Evolutionary conservation across 2,113 vertebrate species (phyloP).

Genomic region (Kryptolebias marmoratus): DNA sequence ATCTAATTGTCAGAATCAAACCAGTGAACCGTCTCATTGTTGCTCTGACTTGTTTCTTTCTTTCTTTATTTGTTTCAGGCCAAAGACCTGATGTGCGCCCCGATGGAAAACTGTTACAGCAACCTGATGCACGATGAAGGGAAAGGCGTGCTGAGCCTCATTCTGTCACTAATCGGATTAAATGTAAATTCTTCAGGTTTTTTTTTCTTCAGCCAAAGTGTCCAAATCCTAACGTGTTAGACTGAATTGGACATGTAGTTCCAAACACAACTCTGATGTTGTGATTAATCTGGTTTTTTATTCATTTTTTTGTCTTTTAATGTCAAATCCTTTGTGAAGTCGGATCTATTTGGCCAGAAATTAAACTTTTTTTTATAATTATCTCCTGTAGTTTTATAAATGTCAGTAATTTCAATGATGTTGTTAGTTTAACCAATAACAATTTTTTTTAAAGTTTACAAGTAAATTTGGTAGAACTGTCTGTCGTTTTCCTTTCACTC

Average conservation of each 20-base stretch:
- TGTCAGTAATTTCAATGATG: too few relatives aligned
- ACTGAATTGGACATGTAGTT: neutral
- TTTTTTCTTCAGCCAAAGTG: neutral
- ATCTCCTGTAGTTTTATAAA: too few relatives aligned
- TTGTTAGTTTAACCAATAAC: too few relatives aligned
- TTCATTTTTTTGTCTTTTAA: neutral
- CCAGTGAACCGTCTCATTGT: neutral
- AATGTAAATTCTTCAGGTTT: conserved; percentile 78
- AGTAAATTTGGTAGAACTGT: neutral
- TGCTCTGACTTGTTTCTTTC: neutral
- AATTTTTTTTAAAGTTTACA: too few relatives aligned
- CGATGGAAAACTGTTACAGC: conserved; percentile 91
- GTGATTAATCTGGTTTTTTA: neutral
- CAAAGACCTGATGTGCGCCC: conserved; percentile 83
- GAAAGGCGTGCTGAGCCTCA: conserved; percentile 85
- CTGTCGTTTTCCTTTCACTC: neutral
- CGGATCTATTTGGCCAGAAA: too few relatives aligned
- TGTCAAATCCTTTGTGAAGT: too few relatives aligned
- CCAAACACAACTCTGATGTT: too few relatives aligned
- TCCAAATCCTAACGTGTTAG: conserved; percentile 7
- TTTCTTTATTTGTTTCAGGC: conserved; percentile 78
- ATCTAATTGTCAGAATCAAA: neutral
- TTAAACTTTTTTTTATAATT: too few relatives aligned
- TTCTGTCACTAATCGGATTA: conserved; percentile 91
- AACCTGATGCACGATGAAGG: conserved; percentile 83